Percentiles rank a stretch among this genome's conserved stretches.
phyloP scores from a whole-genome alignment of 2,888 invertebrate genomes.

The Tricholauxania praeusta region DNA sequence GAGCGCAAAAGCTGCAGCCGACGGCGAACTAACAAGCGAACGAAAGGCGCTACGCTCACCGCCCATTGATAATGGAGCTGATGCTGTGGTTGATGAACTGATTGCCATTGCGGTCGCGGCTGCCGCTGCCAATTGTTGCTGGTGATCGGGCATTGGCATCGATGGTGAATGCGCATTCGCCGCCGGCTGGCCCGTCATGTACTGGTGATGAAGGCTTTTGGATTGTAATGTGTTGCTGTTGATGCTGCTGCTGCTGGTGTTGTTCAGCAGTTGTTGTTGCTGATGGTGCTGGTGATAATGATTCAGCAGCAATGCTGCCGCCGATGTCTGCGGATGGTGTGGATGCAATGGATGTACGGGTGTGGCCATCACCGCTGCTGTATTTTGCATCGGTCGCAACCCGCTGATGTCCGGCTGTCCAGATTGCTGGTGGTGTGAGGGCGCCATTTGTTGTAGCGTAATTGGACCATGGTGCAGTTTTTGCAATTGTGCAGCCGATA shows the following conservation, averaged over 20 bases:
- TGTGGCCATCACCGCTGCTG: slow-evolving; percentile 24
- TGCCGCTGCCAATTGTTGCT: slow-evolving; percentile 50
- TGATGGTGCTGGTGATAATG: slow-evolving; percentile 67
- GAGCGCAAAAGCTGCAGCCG: slow-evolving; percentile 72
- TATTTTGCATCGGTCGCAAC: slow-evolving; percentile 31
- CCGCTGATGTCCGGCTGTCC: slow-evolving; percentile 28
- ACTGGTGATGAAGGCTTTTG: slow-evolving; percentile 2
- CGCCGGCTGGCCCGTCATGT: neutral
- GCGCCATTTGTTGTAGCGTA: slow-evolving; percentile 8
- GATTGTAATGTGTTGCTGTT: slow-evolving; percentile 60
- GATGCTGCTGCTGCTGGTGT: slow-evolving; percentile 51
- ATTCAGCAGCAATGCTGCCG: slow-evolving; percentile 52
- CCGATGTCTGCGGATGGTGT: slow-evolving; percentile 51
- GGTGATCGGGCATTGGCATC: slow-evolving; percentile 43
- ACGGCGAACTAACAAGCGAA: slow-evolving; percentile 76
- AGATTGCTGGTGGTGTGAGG: slow-evolving; percentile 14
- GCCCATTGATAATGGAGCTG: slow-evolving; percentile 76
- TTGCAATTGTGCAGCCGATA: slow-evolving; percentile 49
- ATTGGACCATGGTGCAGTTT: slow-evolving; percentile 46
- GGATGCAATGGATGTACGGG: slow-evolving; percentile 43
- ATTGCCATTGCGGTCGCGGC: slow-evolving; percentile 51
- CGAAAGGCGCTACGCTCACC: slow-evolving; percentile 92
- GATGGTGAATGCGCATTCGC: slow-evolving; percentile 30
- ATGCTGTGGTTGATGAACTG: slow-evolving; percentile 58
- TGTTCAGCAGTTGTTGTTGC: slow-evolving; percentile 49